These are phyloP conservation scores for Taurulus bubalis DNA, from an alignment of 2,113 vertebrate genomes.

Conservation along the genomic window DNA sequence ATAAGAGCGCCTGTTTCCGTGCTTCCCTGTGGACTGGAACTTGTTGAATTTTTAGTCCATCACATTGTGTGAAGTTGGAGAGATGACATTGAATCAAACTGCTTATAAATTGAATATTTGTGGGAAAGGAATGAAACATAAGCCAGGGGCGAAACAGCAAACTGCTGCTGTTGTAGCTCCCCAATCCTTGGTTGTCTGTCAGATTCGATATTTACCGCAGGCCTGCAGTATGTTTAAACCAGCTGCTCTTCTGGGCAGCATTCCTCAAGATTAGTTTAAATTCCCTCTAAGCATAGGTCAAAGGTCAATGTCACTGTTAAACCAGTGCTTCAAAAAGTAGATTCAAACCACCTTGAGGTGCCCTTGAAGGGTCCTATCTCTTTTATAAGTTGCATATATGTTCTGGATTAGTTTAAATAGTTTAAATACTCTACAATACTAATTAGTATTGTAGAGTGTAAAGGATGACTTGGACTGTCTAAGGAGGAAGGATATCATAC, in stretches of 20 bases:
- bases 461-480: not conserved
- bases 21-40: not conserved
- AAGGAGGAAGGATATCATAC: not conserved
- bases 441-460: not conserved
- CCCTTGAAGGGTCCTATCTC: slow-evolving; percentile 24
- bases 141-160: not conserved
- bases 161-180: slow-evolving; percentile 7
- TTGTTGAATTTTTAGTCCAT: not conserved
- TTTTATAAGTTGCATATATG: not conserved
- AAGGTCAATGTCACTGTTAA: slow-evolving; percentile 46
- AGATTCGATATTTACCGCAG: slow-evolving; percentile 55
- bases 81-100: not conserved
- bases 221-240: slow-evolving; percentile 46
- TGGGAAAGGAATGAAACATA: not conserved
- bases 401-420: not conserved
- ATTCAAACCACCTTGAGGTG: slow-evolving; percentile 25
- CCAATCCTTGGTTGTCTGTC: not conserved
- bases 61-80: not conserved
- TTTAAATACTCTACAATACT: not conserved
- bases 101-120: not conserved
- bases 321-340: slow-evolving; percentile 41
- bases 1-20: not conserved
- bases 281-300: slow-evolving; percentile 55
- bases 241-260: slow-evolving; percentile 47
- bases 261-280: slow-evolving; percentile 67